Conservation (phyloP, 2,113 vertebrate genomes). For the Takifugu flavidus region DNA sequence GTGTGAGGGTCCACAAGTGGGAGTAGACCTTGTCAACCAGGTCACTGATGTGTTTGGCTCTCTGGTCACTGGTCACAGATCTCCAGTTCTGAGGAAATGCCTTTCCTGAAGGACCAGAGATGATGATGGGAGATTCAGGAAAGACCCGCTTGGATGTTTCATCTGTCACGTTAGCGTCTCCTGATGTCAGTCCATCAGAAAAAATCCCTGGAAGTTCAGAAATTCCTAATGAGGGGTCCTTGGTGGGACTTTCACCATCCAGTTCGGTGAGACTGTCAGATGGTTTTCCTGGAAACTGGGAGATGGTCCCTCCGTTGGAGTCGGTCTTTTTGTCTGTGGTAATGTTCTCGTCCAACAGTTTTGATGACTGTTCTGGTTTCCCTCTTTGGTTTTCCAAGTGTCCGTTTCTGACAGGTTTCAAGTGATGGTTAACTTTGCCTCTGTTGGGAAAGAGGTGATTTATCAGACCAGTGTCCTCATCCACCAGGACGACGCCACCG, state of each 20-base stretch:
- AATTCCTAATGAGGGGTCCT: slow-evolving; percentile 34
- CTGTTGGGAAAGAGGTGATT: slow-evolving; percentile 54
- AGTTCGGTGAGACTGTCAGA: slow-evolving; percentile 55
- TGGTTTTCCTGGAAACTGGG: slow-evolving; percentile 58
- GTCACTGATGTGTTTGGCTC: background rate
- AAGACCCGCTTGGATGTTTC: slow-evolving; percentile 11
- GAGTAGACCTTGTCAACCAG: slow-evolving; percentile 16
- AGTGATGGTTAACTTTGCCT: slow-evolving; percentile 36
- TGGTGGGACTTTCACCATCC: slow-evolving; percentile 29
- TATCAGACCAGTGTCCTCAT: slow-evolving; percentile 74
- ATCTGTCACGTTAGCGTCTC: slow-evolving; percentile 35
- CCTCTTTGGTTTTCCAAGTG: slow-evolving; percentile 54
- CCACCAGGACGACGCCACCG: slow-evolving; percentile 71
- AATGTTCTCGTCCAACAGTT: slow-evolving; percentile 74
- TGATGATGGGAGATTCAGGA: background rate
- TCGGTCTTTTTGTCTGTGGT: slow-evolving; percentile 71
- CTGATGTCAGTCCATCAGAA: slow-evolving; percentile 15
- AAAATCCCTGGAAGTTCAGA: background rate
- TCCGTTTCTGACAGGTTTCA: slow-evolving; percentile 44
- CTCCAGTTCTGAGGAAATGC: background rate
- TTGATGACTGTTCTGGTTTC: slow-evolving; percentile 67
- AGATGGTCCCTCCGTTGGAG: background rate
- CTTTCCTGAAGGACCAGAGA: slow-evolving; percentile 2
- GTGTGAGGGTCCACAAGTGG: slow-evolving; percentile 25
- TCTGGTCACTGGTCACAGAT: slow-evolving; percentile 4